phyloP scores from a whole-genome alignment of 2,113 vertebrate genomes.

The Oncorhynchus clarkii region DNA sequence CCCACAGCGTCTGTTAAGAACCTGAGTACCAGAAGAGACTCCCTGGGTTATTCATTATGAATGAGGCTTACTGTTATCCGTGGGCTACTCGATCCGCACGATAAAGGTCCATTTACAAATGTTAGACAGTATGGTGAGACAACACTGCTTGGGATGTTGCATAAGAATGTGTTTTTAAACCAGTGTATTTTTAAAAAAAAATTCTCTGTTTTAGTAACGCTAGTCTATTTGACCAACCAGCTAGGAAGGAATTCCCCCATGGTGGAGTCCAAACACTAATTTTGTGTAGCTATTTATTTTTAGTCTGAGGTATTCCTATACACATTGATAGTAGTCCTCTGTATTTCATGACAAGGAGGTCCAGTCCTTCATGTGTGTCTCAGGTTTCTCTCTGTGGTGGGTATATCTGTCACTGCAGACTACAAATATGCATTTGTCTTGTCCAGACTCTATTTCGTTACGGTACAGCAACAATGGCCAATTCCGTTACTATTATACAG shows the following conservation, averaged over 20 bases:
- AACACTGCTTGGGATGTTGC: not conserved
- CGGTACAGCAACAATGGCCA: not conserved
- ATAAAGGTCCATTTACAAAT: constrained; percentile 33
- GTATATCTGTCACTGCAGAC: not conserved
- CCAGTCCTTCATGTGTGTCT: not conserved
- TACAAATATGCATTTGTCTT: not conserved
- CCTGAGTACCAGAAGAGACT: constrained; percentile 40
- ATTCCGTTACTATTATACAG: not conserved
- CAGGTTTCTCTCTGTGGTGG: constrained; percentile 26
- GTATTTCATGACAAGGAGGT: constrained; percentile 46
- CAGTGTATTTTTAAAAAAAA: not conserved
- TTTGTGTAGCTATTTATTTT: not conserved
- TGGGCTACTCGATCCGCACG: constrained; percentile 41
- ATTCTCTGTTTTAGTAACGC: not conserved
- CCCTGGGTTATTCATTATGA: constrained; percentile 64
- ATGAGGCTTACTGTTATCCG: constrained; percentile 50
- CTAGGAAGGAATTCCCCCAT: constrained; percentile 1
- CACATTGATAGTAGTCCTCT: constrained; percentile 21
- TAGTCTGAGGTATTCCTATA: constrained; percentile 4
- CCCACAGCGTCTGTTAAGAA: constrained; percentile 33
- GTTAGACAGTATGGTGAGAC: constrained; percentile 17
- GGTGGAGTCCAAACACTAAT: not conserved
- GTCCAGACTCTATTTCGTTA: not conserved
- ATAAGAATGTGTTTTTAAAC: too few relatives aligned
- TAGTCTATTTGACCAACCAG: not conserved